Conservation (phyloP, 2,113 vertebrate species). For the Gavia stellata region DNA sequence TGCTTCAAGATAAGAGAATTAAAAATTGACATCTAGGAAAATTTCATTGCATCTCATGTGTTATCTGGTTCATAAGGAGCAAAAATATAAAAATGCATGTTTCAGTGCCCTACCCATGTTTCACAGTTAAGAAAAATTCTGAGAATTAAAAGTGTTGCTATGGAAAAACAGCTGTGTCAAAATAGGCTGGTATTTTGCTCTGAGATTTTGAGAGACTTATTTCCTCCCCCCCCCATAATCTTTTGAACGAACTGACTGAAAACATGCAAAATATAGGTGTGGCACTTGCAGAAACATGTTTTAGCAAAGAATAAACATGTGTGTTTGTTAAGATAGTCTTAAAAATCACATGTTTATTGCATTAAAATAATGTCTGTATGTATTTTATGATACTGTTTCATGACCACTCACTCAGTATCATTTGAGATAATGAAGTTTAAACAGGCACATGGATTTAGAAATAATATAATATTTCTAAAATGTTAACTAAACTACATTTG, state of each 20-base stretch:
- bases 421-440: slow-evolving; percentile 99
- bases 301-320: slow-evolving; percentile 99
- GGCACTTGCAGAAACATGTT: slow-evolving; percentile 99
- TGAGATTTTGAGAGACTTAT: neutral
- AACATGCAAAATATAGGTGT: slow-evolving; percentile 93
- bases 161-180: slow-evolving; percentile 12
- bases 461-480: slow-evolving; percentile 93
- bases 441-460: slow-evolving; percentile 99
- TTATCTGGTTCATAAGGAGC: slow-evolving; percentile 99
- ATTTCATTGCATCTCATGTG: slow-evolving; percentile 99
- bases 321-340: slow-evolving; percentile 93
- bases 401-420: slow-evolving; percentile 99
- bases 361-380: slow-evolving; percentile 99
- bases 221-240: neutral
- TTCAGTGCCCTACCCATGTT: slow-evolving; percentile 99
- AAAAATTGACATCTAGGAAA: slow-evolving; percentile 68
- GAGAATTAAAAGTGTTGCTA: slow-evolving; percentile 30
- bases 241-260: slow-evolving; percentile 47
- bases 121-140: slow-evolving; percentile 72
- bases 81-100: slow-evolving; percentile 99
- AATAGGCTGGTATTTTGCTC: slow-evolving; percentile 37
- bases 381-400: slow-evolving; percentile 99
- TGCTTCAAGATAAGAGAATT: slow-evolving; percentile 51
- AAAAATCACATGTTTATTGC: slow-evolving; percentile 99
- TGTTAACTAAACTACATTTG: slow-evolving; percentile 95